phyloP scores from a whole-genome alignment of 2,113 vertebrate species.

The Orcinus orca region DNA sequence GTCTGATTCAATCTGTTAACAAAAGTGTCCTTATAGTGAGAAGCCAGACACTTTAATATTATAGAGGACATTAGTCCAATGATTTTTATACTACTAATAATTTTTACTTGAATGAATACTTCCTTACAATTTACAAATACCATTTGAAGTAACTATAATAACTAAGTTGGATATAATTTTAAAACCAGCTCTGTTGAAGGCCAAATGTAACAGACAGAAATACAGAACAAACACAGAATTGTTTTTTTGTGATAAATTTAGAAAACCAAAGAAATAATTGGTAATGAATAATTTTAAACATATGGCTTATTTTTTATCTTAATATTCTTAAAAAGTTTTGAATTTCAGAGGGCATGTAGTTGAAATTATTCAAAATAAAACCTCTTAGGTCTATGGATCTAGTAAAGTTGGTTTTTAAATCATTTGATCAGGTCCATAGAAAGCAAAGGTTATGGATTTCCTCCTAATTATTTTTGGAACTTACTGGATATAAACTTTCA shows the following conservation, averaged over 20 bases:
- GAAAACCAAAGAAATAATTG: conserved; percentile 11
- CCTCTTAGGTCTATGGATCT: not conserved
- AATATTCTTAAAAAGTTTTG: not conserved
- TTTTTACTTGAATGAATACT: not conserved
- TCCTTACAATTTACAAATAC: not conserved
- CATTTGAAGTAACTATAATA: not conserved
- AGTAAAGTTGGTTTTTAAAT: not conserved
- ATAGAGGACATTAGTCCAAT: not conserved
- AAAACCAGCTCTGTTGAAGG: not conserved
- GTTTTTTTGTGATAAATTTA: not conserved
- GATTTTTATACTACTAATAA: not conserved
- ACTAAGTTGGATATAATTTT: not conserved
- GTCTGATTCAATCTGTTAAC: not conserved
- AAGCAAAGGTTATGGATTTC: not conserved
- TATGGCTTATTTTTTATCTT: not conserved
- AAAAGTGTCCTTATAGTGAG: not conserved
- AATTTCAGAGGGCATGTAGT: not conserved
- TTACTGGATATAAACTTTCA: not conserved
- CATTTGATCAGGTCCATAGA: not conserved
- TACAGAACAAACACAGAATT: not conserved
- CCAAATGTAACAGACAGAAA: not conserved
- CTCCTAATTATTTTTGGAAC: not conserved
- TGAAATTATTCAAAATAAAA: not conserved
- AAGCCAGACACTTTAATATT: not conserved
- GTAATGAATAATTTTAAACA: not conserved